phyloP scores from a whole-genome alignment of 2,888 invertebrate species.

The Acanthacorydalis orientalis region DNA sequence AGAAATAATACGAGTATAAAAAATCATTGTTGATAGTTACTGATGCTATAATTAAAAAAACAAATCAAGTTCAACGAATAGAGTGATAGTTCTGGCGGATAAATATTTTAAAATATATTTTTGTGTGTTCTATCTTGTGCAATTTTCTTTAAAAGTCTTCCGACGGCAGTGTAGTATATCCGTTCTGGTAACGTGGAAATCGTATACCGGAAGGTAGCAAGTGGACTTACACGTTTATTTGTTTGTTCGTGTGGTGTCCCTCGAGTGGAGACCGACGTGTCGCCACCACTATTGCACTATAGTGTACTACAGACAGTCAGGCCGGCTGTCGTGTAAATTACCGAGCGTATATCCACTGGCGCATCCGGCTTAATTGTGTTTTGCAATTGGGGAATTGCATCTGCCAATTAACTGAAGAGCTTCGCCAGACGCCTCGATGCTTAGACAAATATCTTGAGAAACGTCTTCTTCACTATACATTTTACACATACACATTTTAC shows the following conservation, averaged over 20 bases:
- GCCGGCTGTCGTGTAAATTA: not conserved
- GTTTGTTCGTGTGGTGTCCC: not conserved
- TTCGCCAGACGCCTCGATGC: not conserved
- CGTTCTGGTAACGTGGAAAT: too few species aligned
- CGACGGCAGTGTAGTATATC: too few species aligned
- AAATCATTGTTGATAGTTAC: too few species aligned
- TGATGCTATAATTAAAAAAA: too few species aligned
- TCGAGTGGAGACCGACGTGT: not conserved
- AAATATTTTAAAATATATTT: too few species aligned
- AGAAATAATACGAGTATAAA: too few species aligned
- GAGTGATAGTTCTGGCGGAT: too few species aligned
- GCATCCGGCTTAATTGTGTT: slow-evolving; percentile 9
- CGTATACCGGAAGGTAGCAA: too few species aligned
- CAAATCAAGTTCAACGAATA: too few species aligned
- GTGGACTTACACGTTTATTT: not conserved
- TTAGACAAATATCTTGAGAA: not conserved
- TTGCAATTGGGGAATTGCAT: slow-evolving; percentile 10
- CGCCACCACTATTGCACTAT: not conserved
- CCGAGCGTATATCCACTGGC: slow-evolving; percentile 5
- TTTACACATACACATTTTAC: not conserved
- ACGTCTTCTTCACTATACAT: not conserved
- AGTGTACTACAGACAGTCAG: not conserved
- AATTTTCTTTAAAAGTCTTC: too few species aligned
- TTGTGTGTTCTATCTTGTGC: too few species aligned
- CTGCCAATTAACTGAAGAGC: slow-evolving; percentile 5